Percentiles rank a stretch among this genome's conserved stretches.
phyloP scores from a whole-genome alignment of 2,797 vertebrate genomes.

The Gadopsis marmoratus region DNA sequence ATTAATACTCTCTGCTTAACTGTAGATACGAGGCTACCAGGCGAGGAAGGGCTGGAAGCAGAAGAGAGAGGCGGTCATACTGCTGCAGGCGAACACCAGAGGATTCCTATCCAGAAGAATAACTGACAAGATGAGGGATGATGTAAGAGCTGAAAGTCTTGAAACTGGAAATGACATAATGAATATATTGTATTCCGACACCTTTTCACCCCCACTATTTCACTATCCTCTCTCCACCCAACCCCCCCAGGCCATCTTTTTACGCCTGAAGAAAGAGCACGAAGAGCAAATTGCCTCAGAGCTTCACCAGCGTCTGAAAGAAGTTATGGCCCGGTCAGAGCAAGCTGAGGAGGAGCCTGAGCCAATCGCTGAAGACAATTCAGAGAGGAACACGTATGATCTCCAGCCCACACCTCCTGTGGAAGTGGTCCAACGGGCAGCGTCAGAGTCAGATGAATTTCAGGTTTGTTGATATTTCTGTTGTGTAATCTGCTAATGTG shows the following conservation, averaged over 20 bases:
- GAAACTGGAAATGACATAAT: background rate
- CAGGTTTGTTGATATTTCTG: conserved; percentile 79
- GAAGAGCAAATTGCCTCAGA: conserved; percentile 50
- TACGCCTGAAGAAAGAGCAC: conserved; percentile 51
- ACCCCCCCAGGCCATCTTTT: conserved; percentile 68
- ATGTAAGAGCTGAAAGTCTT: conserved; percentile 65
- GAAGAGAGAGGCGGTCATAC: conserved; percentile 80
- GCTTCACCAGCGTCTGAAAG: conserved; percentile 67
- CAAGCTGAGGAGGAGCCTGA: conserved; percentile 56
- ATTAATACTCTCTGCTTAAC: background rate
- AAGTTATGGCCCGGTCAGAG: conserved; percentile 42
- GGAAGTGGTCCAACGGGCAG: conserved; percentile 75
- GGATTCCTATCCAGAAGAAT: conserved; percentile 83
- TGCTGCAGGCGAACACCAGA: conserved; percentile 87
- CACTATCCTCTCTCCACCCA: conserved; percentile 10
- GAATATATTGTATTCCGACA: background rate
- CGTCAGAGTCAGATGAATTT: conserved; percentile 69
- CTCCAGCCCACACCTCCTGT: conserved; percentile 75
- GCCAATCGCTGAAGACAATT: conserved; percentile 77
- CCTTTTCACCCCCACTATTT: background rate
- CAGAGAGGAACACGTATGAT: conserved; percentile 84
- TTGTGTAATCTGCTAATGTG: background rate
- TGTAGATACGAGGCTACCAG: conserved; percentile 85
- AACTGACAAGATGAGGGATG: conserved; percentile 69
- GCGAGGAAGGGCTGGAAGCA: conserved; percentile 78